Evolutionary conservation across 2,888 invertebrate genomes (phyloP).

Genomic region (Orthosia gothica): DNA sequence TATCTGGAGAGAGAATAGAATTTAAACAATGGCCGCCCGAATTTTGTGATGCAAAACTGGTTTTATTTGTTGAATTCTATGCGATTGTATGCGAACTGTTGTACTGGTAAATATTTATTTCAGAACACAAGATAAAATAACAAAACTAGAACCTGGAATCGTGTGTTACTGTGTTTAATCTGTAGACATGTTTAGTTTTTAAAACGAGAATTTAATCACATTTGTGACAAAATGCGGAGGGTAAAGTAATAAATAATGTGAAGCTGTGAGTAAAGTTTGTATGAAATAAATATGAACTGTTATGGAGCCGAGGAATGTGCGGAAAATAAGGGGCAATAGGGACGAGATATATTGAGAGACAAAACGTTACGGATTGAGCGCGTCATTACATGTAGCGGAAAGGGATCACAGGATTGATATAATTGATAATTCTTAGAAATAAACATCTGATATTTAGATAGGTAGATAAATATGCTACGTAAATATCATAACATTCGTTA

Average conservation of each 20-base stretch:
- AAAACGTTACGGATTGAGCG: slow-evolving; percentile 10
- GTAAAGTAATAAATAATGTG: slow-evolving; percentile 49
- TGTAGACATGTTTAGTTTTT: slow-evolving; percentile 16
- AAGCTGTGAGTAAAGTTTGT: slow-evolving; percentile 41
- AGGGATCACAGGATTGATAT: not conserved
- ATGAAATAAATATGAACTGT: slow-evolving; percentile 48
- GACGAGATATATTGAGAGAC: slow-evolving; percentile 29
- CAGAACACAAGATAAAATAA: slow-evolving; percentile 29
- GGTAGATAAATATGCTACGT: too few species aligned
- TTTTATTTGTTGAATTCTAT: slow-evolving; percentile 54
- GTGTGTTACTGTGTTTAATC: slow-evolving; percentile 30
- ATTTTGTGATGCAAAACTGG: slow-evolving; percentile 56
- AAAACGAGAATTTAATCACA: slow-evolving; percentile 47
- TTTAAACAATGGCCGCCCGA: slow-evolving; percentile 53
- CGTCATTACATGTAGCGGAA: slow-evolving; percentile 5
- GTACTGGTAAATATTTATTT: slow-evolving; percentile 53
- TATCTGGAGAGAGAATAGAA: slow-evolving; percentile 41
- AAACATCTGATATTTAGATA: too few species aligned
- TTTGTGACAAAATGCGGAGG: slow-evolving; percentile 35
- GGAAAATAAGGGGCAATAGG: slow-evolving; percentile 40
- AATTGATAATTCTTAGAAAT: slow-evolving; percentile 3
- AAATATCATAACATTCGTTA: not conserved
- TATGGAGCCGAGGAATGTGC: slow-evolving; percentile 38
- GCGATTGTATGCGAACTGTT: slow-evolving; percentile 40
- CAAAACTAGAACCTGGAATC: slow-evolving; percentile 33